Evolutionary conservation across 1,140 invertebrate species (phyloP).

Genomic region (Psix sp.): DNA sequence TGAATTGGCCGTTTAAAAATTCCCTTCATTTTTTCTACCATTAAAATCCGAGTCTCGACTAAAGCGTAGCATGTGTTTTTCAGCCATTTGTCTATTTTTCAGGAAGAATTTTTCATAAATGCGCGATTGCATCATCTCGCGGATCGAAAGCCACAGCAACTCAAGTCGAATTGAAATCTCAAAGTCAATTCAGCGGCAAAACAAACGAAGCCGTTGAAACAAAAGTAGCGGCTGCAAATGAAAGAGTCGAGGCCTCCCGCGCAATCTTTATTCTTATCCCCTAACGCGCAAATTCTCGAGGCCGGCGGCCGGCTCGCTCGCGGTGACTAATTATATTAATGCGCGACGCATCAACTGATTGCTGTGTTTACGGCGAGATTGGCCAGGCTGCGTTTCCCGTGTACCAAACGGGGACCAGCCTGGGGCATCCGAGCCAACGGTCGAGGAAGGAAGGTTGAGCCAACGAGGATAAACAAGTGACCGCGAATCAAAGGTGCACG

Average conservation of each 20-base stretch:
- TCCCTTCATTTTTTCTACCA: no score
- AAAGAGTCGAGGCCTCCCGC: slow-evolving; percentile 60
- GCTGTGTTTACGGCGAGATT: slow-evolving; percentile 76
- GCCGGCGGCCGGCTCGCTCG: slow-evolving; percentile 62
- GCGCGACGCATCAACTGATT: slow-evolving; percentile 74
- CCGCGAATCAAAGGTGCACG: slow-evolving; percentile 66
- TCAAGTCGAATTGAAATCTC: slow-evolving; percentile 5
- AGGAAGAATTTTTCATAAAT: no score
- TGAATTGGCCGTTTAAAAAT: no score
- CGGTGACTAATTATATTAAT: slow-evolving; percentile 79
- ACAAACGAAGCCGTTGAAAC: slow-evolving; percentile 35
- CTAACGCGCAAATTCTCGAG: slow-evolving; percentile 41
- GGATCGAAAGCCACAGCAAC: not conserved
- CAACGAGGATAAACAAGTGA: slow-evolving; percentile 55
- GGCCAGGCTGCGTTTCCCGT: slow-evolving; percentile 52
- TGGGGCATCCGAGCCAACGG: slow-evolving; percentile 46
- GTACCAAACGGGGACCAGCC: slow-evolving; percentile 57
- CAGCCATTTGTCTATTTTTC: no score
- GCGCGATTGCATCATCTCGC: no score
- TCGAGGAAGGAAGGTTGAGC: no score
- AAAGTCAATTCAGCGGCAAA: slow-evolving; percentile 26
- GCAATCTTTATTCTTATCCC: slow-evolving; percentile 53
- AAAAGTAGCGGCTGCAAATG: slow-evolving; percentile 58
- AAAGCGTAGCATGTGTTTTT: no score
- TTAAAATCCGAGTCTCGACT: no score